Percentiles rank a stretch among this genome's conserved stretches.
These are phyloP conservation scores for Allygus modestus DNA, from an alignment of 2,888 invertebrate genomes.

Conservation along the genomic window DNA sequence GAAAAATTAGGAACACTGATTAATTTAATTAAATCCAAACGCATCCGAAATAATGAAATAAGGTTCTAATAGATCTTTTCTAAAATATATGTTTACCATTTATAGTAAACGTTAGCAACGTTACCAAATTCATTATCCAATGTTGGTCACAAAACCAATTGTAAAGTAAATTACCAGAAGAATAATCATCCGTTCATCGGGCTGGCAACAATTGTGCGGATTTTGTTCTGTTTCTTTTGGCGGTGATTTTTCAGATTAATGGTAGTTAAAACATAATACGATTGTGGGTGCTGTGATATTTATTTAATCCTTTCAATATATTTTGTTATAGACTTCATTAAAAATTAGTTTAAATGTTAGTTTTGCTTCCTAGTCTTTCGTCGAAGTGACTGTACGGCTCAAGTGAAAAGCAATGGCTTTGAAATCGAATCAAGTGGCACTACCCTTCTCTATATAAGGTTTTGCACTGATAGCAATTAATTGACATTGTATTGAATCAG, in stretches of 20 bases:
- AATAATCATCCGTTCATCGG: conserved; percentile 50
- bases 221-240: not conserved
- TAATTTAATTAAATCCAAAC: too few species aligned
- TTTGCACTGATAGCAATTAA: not conserved
- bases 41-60: too few species aligned
- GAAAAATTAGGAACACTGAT: too few species aligned
- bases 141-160: conserved; percentile 27
- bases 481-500: not conserved
- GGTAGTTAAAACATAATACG: not conserved
- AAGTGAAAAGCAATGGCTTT: conserved; percentile 33
- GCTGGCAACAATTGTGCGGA: conserved; percentile 48
- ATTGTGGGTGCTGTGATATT: not conserved
- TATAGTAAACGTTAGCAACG: too few species aligned
- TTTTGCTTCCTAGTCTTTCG: not conserved
- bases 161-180: conserved; percentile 48
- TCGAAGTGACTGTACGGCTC: not conserved
- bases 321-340: not conserved
- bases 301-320: not conserved
- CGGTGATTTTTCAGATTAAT: conserved; percentile 45
- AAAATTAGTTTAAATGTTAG: not conserved
- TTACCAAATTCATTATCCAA: too few species aligned
- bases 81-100: too few species aligned
- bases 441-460: conserved; percentile 1
- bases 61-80: too few species aligned
- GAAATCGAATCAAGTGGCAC: conserved; percentile 21